Evolutionary conservation across 1,140 invertebrate genomes (phyloP).

Genomic region (Drosophila kurseongensis): DNA sequence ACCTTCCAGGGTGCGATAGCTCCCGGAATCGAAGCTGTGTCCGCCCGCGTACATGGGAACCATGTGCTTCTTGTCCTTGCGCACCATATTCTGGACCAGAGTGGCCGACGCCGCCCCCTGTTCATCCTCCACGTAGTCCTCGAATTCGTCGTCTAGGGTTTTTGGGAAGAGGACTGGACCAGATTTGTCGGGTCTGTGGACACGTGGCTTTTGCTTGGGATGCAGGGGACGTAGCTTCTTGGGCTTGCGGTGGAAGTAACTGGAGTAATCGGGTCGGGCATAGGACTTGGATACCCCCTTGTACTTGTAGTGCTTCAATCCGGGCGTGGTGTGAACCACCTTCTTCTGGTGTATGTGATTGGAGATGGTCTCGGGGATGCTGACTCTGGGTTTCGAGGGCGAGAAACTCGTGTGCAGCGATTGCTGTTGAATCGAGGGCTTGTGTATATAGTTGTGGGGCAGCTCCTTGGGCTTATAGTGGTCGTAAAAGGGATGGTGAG

Average conservation of each 20-base stretch:
- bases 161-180: slow-evolving; percentile 69
- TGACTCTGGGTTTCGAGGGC: slow-evolving; percentile 49
- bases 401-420: slow-evolving; percentile 60
- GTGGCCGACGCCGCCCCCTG: slow-evolving; percentile 72
- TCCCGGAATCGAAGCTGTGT: slow-evolving; percentile 51
- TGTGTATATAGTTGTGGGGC: slow-evolving; percentile 66
- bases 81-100: slow-evolving; percentile 77
- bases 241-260: slow-evolving; percentile 78
- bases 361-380: slow-evolving; percentile 49
- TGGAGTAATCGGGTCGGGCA: slow-evolving; percentile 69
- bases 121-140: slow-evolving; percentile 58
- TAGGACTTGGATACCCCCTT: slow-evolving; percentile 60
- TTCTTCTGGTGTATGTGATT: slow-evolving; percentile 76
- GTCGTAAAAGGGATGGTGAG: slow-evolving; percentile 62
- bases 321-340: slow-evolving; percentile 79
- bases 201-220: slow-evolving; percentile 16
- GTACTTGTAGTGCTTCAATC: slow-evolving; percentile 82
- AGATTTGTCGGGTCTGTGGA: slow-evolving; percentile 23
- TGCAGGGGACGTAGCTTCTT: slow-evolving; percentile 53
- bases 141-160: slow-evolving; percentile 33
- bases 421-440: slow-evolving; percentile 48
- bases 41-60: slow-evolving; percentile 74
- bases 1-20: slow-evolving; percentile 49
- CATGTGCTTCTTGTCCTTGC: slow-evolving; percentile 77
- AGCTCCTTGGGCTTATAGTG: slow-evolving; percentile 68